phyloP scores from a whole-genome alignment of 2,113 vertebrate genomes.

The Sinocyclocheilus anshuiensis region DNA sequence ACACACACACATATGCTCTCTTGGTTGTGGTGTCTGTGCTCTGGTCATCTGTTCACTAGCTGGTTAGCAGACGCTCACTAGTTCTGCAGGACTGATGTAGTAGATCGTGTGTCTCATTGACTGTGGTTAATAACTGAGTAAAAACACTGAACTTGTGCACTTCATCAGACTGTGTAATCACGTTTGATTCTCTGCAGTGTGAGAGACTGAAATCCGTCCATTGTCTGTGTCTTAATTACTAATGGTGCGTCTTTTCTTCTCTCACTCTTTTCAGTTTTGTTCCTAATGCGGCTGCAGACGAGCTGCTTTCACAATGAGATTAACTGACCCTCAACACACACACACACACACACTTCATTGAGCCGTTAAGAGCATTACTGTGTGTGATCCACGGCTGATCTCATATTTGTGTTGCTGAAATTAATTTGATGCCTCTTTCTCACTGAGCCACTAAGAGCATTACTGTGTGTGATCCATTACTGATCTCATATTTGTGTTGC shows the following conservation, averaged over 20 bases:
- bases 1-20: too few relatives aligned
- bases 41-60: background rate
- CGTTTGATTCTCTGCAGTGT: slow-evolving; percentile 68
- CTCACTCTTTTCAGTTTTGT: slow-evolving; percentile 69
- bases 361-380: slow-evolving; percentile 77
- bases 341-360: slow-evolving; percentile 70
- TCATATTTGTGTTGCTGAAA: slow-evolving; percentile 85
- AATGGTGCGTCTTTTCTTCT: slow-evolving; percentile 78
- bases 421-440: slow-evolving; percentile 85
- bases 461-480: slow-evolving; percentile 77
- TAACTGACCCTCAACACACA: slow-evolving; percentile 71
- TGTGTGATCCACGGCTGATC: slow-evolving; percentile 80
- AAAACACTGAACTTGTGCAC: background rate
- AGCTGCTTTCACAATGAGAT: slow-evolving; percentile 87
- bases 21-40: background rate
- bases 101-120: too few relatives aligned
- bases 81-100: too few relatives aligned
- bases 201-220: slow-evolving; percentile 63
- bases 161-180: background rate
- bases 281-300: slow-evolving; percentile 79
- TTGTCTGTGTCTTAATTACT: slow-evolving; percentile 70
- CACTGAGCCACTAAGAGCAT: slow-evolving; percentile 79
- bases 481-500: slow-evolving; percentile 83
- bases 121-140: too few relatives aligned
- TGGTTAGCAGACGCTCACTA: background rate